A percentile compares a stretch with the other conserved stretches of the same genome.
Conservation (phyloP, 2,888 invertebrate genomes). For the Epirrhoe alternata region DNA sequence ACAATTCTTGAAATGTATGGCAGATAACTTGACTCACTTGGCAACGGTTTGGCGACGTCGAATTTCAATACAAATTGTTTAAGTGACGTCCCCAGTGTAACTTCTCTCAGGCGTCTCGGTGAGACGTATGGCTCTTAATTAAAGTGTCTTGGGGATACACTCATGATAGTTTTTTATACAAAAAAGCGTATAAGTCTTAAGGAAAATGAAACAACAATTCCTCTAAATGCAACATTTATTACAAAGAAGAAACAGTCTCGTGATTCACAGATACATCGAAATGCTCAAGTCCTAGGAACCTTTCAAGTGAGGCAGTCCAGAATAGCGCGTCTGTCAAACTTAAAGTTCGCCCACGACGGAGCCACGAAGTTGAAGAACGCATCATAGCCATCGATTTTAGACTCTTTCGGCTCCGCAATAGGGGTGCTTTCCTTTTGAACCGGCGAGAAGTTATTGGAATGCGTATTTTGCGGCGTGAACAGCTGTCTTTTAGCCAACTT, state of each 20-base stretch:
- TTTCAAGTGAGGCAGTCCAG: slow-evolving; percentile 74
- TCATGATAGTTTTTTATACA: too few species aligned
- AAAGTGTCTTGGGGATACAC: too few species aligned
- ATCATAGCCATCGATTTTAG: slow-evolving; percentile 46
- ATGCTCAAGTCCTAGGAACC: not conserved
- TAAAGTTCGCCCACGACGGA: slow-evolving; percentile 88
- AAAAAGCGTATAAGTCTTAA: not conserved
- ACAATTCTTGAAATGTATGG: too few species aligned
- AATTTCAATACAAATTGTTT: too few species aligned
- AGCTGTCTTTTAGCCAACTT: slow-evolving; percentile 84
- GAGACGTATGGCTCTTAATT: too few species aligned
- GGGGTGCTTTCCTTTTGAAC: slow-evolving; percentile 61
- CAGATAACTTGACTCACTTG: too few species aligned
- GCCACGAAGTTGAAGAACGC: slow-evolving; percentile 80
- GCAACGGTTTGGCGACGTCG: too few species aligned
- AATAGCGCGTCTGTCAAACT: slow-evolving; percentile 86
- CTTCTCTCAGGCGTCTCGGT: too few species aligned
- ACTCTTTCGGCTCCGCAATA: slow-evolving; percentile 43
- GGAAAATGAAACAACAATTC: slow-evolving; percentile 21
- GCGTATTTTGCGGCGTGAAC: slow-evolving; percentile 79
- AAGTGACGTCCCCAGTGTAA: too few species aligned
- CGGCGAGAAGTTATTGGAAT: slow-evolving; percentile 60
- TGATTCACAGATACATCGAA: slow-evolving; percentile 26
- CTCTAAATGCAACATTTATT: slow-evolving; percentile 36
- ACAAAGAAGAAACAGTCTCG: slow-evolving; percentile 31